These are phyloP conservation scores for Excalfactoria chinensis DNA, from an alignment of 2,113 vertebrate genomes.

Conservation along the genomic window DNA sequence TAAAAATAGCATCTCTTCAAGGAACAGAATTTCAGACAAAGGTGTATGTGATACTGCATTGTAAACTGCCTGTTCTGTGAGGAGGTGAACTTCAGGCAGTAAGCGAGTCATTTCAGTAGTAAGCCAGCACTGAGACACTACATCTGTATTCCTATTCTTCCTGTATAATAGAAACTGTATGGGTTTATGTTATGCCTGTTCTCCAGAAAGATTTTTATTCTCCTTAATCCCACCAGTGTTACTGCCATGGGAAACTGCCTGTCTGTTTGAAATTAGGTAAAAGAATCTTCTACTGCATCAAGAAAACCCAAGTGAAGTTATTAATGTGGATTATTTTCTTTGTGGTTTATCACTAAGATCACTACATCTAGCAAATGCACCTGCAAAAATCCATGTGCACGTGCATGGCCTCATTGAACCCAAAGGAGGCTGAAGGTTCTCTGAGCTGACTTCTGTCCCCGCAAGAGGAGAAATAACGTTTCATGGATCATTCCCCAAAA, in stretches of 20 bases:
- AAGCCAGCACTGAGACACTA: background rate
- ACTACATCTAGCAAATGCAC: too few species aligned
- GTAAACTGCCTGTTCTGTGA: background rate
- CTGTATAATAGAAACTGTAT: background rate
- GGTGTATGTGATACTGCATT: background rate
- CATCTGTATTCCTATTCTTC: background rate
- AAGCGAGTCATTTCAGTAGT: background rate
- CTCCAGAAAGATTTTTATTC: background rate
- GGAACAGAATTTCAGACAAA: conserved; percentile 8
- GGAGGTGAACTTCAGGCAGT: background rate
- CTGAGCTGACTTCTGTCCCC: accelerated
- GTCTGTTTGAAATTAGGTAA: background rate
- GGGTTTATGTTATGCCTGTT: background rate
- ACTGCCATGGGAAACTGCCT: background rate
- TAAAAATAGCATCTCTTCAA: background rate
- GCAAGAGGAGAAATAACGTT: background rate
- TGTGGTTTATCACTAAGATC: background rate
- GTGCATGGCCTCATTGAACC: background rate
- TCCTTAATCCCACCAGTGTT: background rate
- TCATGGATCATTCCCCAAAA: background rate
- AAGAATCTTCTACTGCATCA: background rate
- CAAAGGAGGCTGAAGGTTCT: background rate
- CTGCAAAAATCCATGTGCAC: background rate
- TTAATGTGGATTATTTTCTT: background rate
- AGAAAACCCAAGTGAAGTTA: background rate